Conservation (phyloP, 2,888 invertebrate genomes). For the Noctua fimbriata region DNA sequence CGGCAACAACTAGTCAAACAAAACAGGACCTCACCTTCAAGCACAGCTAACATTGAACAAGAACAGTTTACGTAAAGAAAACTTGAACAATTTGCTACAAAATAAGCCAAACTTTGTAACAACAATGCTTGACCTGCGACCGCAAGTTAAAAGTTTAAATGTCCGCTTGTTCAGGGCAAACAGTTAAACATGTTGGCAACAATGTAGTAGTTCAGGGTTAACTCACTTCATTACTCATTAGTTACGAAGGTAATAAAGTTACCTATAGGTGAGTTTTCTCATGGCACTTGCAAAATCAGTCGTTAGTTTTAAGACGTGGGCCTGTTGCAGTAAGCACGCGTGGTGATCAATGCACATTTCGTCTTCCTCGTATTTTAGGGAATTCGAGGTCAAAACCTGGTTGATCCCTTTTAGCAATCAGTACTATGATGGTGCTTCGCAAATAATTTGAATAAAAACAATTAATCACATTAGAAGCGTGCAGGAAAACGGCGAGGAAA, state of each 20-base stretch:
- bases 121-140: constrained; percentile 52
- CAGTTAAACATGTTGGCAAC: constrained; percentile 14
- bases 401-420: not conserved
- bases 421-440: not conserved
- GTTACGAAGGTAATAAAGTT: constrained; percentile 21
- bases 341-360: not conserved
- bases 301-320: not conserved
- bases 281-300: constrained; percentile 2
- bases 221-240: constrained; percentile 15
- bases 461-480: constrained; percentile 46
- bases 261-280: not conserved
- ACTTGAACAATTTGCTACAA: constrained; percentile 8
- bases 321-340: not conserved
- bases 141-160: constrained; percentile 36
- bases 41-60: constrained; percentile 16
- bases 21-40: constrained; percentile 14
- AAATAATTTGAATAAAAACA: constrained; percentile 47
- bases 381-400: not conserved
- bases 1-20: not conserved
- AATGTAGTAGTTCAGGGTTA: constrained; percentile 43
- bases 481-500: constrained; percentile 59
- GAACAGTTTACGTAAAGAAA: constrained; percentile 21
- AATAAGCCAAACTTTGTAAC: constrained; percentile 32
- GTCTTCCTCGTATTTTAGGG: not conserved
- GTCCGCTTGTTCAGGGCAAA: constrained; percentile 45